Conservation (phyloP, 2,113 vertebrate genomes). For the Chloropsis hardwickii region DNA sequence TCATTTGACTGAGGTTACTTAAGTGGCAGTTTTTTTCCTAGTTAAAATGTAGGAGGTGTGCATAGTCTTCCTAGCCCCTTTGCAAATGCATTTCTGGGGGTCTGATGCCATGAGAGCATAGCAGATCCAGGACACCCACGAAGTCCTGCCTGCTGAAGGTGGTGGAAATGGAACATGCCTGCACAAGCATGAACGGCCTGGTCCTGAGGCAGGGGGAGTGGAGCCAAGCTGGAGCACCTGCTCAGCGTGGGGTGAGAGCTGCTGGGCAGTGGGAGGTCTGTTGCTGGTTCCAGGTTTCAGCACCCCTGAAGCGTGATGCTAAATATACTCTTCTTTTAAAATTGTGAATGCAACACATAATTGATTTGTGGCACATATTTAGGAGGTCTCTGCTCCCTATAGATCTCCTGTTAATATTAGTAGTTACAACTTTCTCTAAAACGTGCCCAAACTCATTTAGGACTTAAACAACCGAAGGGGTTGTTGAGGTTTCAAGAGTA, state of each 20-base stretch:
- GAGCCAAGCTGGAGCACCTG: fast-evolving
- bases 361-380: conserved; percentile 7
- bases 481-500: neutral
- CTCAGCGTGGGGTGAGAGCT: neutral
- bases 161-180: fast-evolving
- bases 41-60: neutral
- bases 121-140: neutral
- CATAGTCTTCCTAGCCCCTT: neutral
- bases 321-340: conserved; percentile 5
- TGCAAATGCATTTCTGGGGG: neutral
- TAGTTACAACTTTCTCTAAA: conserved; percentile 28
- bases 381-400: neutral
- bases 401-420: conserved; percentile 18
- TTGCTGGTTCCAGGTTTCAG: neutral
- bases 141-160: neutral
- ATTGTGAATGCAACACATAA: conserved; percentile 21
- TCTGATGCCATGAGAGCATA: neutral
- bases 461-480: neutral
- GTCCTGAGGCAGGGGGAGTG: fast-evolving
- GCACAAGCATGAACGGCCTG: fast-evolving
- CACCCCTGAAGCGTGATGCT: neutral
- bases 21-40: neutral
- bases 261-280: neutral
- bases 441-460: neutral
- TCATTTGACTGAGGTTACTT: neutral